Base-by-base conservation (phyloP, 2,113 vertebrate species). In the Hemichromis elongatus region DNA sequence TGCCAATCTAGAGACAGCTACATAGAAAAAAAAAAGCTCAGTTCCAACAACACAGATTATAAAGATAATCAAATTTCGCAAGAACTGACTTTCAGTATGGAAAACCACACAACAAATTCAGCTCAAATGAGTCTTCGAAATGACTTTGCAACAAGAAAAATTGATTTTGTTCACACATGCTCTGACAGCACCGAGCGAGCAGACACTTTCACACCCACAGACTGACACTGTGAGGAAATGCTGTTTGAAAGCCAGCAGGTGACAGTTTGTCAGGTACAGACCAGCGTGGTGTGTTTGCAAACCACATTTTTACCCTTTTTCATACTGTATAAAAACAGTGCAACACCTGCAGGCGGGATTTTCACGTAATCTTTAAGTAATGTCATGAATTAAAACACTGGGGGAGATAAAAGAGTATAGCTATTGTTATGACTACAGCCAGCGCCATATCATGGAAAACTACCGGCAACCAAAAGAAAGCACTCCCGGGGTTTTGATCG, bases 201-300 rank as follows among this genome's bases (percentile, higher is more conserved):
- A 61, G 18, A 54, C 11, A 26, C 53, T 28, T 16, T 89, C 85
- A 80, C 87, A 59, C 63, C 82, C 35, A 42, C 87, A 88, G 10
- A 11, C 33, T 54, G 42, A 80, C 33, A 40, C 21, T 26, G 70
- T n/a, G 84, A 90, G 79, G 84, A 92, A 90, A 80, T 16, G 12
- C 54, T 7, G 28, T 33, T 10, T 82, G 28, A 80, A 59, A 53
- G 10, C 9, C 5, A 26, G 14, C 5, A 26, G 14, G 6, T 53
- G n/a, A 75, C 70, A 19, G 56, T 14, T 83, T 1, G 42, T 35
- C 24, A 50, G 24, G 68, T 50, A 73, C 6, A 73, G 42, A 73
- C 16, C 66, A 47, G 1, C 6, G 2, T 47, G 9, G 42, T 50
- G 50, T 50, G 42, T 73, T 47, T 73, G 68, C 42, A 75, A 75